phyloP scores from a whole-genome alignment of 2,797 vertebrate genomes.

The Cuculus canorus region DNA sequence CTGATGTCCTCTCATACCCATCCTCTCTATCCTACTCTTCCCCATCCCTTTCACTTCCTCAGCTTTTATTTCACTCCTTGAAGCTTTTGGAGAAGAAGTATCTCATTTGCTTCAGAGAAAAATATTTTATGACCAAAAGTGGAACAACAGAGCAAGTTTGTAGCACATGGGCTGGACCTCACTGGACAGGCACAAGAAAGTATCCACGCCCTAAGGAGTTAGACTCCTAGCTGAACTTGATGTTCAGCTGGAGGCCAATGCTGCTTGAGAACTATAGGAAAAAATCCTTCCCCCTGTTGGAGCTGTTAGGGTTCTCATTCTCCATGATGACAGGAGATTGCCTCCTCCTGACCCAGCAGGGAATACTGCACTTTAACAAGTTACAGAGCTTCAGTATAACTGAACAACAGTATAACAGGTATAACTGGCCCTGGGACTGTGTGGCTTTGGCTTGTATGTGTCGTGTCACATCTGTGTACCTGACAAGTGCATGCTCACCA shows the following conservation, averaged over 20 bases:
- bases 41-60: neutral
- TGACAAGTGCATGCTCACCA: rapidly evolving
- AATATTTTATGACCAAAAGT: neutral
- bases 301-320: neutral
- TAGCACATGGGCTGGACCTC: neutral
- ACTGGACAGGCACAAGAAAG: neutral
- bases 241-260: neutral
- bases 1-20: neutral
- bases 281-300: neutral
- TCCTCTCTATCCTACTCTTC: neutral
- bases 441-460: neutral
- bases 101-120: neutral
- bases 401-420: too few species aligned
- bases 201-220: neutral
- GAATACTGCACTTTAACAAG: neutral
- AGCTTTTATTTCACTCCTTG: neutral
- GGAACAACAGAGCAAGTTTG: neutral
- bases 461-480: neutral
- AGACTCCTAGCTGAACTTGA: neutral
- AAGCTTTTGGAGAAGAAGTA: neutral
- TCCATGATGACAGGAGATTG: neutral
- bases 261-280: neutral
- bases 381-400: neutral
- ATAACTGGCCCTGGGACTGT: neutral
- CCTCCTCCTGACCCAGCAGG: neutral